Base-by-base conservation (phyloP, 2,797 vertebrate species). In the Gymnothorax javanicus region DNA sequence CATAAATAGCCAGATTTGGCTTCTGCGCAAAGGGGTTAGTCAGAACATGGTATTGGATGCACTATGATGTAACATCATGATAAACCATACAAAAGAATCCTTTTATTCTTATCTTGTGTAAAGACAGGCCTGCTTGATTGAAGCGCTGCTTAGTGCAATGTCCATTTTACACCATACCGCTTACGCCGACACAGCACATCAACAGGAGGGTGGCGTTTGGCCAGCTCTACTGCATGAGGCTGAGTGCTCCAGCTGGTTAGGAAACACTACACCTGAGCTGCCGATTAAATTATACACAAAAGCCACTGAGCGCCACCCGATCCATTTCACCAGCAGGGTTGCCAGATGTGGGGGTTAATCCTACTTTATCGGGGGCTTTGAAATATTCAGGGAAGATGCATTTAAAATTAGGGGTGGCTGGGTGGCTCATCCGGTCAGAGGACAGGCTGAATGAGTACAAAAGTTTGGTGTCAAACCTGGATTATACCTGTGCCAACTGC, bases 291-390 rank as follows among this genome's bases (percentile, higher is more conserved):
- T 83, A 67, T 54, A 56, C 17, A 33, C 54, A 54, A 50, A 1
- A 50, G 54, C 67, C 15, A 56, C 52, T 20, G 54, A 71, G 50
- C 81, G 62, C 43, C 20, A 56, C 33, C 25, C 20, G 62, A 71
- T 62, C 81, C 25, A 7, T 83, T 87, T 87, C 81, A 71, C 27
- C 54, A 43, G 60, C 69, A 75, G 71, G 12, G 71, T 50, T 75
- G 71, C 71, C 71, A 43, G 4, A 43, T 13, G 11, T 27, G 71
- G n/a, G 67, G 69, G n/a, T 12, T 7, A 15, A 12, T 12, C 67
- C 23, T 0, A 9, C 11, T 33, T 12, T 11, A 4, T 43, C 12
- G 2, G 9, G 71, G 33, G 2, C 13, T 50, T 15, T 75, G 1
- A 15, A 43, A 75, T 12, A 43, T 75, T 73, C n/a, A 73, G 33